Base-by-base conservation (phyloP, 2,113 vertebrate genomes). In the Phalacrocorax carbo region DNA sequence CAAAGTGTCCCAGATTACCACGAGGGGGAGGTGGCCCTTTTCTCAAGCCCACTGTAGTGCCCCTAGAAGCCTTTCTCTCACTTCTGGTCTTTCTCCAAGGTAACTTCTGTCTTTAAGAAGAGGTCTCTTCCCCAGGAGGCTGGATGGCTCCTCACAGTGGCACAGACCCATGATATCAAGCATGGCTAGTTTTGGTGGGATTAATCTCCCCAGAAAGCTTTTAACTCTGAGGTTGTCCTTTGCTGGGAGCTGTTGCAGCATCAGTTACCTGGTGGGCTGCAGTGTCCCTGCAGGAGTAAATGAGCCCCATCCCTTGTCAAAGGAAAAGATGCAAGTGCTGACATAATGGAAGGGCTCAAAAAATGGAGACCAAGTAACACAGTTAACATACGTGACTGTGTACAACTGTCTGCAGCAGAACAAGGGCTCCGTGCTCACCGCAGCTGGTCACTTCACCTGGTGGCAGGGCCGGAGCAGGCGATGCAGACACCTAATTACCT, bases 261-360 rank as follows among this genome's bases (percentile, higher is more conserved):
- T 32, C 34, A 17, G 17, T 29, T 58, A 22, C 30, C 69, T 44
- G 51, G 29, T 44, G 16, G 19, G 62, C 38, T 76, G 57, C 69
- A 11, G 51, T 6, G 25, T 32, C 23, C 23, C 44, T 54, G 54
- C 49, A 78, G 57, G 20, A 81, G 42, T 1, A 3, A 55, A 15
- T 0, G 9, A 86, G 2, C 10, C 17, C 49, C 15, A 20, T 42
- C 9, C 52, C 44, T 29, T 2, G 4, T 2, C 61, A 21, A 4
- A 58, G 71, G 54, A 76, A 32, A 5, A 42, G 6, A 7, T 22
- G 21, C 42, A 15, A 1, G 12, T 4, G 9, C 3, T 46, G 65
- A 36, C 7, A 8, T 13, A 60, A 44, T 1, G 6, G n/a, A 76
- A 18, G 2, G 10, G 8, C 3, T 20, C 15, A 61, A 51, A 34